These are phyloP conservation scores for Squalus acanthias DNA, from an alignment of 2,797 vertebrate species.

Conservation along the genomic window DNA sequence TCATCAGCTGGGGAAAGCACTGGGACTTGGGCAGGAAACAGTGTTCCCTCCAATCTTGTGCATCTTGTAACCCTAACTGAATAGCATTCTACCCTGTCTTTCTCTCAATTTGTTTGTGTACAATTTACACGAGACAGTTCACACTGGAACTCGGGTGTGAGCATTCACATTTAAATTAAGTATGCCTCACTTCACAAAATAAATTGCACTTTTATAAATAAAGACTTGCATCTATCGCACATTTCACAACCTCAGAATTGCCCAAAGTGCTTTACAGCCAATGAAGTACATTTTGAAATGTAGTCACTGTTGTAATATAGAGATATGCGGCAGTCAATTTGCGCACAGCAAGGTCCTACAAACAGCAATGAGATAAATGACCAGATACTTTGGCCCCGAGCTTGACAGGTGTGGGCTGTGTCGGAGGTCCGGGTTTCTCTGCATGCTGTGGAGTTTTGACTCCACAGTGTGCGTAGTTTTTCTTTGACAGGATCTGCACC, in stretches of 20 bases:
- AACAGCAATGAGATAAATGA: background rate
- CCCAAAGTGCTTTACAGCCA: background rate
- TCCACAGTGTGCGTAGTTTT: background rate
- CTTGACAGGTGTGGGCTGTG: background rate
- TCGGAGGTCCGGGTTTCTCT: background rate
- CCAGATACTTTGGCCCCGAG: background rate
- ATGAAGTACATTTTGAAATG: background rate
- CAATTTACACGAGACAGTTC: background rate
- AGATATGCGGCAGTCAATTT: background rate
- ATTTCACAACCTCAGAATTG: background rate
- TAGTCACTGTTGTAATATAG: background rate
- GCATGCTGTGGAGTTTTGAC: background rate
- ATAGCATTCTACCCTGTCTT: background rate
- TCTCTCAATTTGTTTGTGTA: background rate
- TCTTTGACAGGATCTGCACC: background rate
- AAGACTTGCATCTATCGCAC: background rate
- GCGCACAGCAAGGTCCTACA: background rate
- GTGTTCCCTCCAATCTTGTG: no score
- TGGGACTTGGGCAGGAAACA: background rate
- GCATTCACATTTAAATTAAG: background rate
- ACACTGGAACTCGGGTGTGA: background rate
- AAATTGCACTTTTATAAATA: background rate
- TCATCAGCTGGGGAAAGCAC: background rate
- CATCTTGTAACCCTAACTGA: background rate
- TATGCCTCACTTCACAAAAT: background rate